Evolutionary conservation across 2,888 invertebrate species (phyloP), one percentile per base, ranked within the genome.

Genomic region (Cylloceria caligata): DNA sequence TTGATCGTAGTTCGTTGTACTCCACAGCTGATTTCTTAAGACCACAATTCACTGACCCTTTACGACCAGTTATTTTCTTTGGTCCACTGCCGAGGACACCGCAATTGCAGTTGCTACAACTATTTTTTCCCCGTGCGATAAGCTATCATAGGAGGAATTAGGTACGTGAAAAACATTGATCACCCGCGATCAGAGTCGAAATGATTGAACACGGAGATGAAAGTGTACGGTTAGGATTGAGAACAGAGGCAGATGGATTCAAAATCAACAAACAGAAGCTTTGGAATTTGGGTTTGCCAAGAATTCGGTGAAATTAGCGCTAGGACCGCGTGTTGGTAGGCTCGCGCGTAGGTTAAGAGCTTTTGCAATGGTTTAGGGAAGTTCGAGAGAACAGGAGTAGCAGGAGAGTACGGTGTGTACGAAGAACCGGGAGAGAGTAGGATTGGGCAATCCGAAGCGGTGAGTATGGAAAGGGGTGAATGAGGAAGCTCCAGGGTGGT

Each of bases 291-390:
- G 74, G 77, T 27, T 73, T 71, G 64, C 57, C 39, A 67, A 74
- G 80, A 83, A 83, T 83, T 74, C 65, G 60, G 65, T 55, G 69
- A 81, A 76, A 81, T 80, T 75, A 69, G 64, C 74, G 68, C 72
- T 76, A 67, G 78, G 42, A 62, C 65, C 42, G 72, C 62, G 76
- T 49, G 68, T 52, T 24, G 24, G 24, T 24, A 52, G 24, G 52
- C 52, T n/a, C 60, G 60, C 9, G 60, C 6, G 19, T 24, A 7
- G 69, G 57, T 39, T 57, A 27, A 42, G 42, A 39, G 69, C 55
- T 16, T 24, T 21, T 9, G 42, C 27, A 57, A 39, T 57, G 42
- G 57, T 55, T 57, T 27, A 39, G 42, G 19, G 69, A 13, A 27
- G 39, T 27, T 42, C 42, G 69, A 24, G 39, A 16, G 64, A 21